Evolutionary conservation across 2,888 invertebrate species (phyloP).

Genomic region (Pteria penguin): DNA sequence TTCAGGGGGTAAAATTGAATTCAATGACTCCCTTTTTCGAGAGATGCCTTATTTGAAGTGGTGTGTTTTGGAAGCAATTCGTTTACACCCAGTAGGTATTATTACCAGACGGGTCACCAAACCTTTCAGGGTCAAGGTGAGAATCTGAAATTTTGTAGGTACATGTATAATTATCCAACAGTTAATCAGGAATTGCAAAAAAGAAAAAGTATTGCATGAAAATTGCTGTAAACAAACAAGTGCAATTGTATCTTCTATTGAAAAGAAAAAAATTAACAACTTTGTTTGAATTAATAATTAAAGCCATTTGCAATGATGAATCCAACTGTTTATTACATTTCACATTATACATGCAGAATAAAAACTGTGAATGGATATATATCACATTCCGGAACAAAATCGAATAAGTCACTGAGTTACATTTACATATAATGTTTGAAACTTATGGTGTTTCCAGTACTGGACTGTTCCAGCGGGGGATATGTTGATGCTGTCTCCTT

Average conservation of each 20-base stretch:
- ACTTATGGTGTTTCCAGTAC: too few species aligned
- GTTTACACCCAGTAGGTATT: conserved; percentile 70
- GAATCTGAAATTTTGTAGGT: not conserved
- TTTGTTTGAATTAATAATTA: too few species aligned
- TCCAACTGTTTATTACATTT: too few species aligned
- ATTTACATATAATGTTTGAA: too few species aligned
- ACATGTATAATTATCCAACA: not conserved
- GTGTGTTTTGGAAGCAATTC: conserved; percentile 72
- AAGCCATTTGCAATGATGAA: too few species aligned
- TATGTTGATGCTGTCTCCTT: conserved; percentile 74
- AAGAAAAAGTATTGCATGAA: not conserved
- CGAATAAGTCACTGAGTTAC: too few species aligned
- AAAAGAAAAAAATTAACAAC: too few species aligned
- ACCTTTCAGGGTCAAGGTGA: conserved; percentile 64
- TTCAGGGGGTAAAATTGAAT: conserved; percentile 30
- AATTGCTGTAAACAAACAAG: too few species aligned
- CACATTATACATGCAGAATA: too few species aligned
- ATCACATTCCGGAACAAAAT: too few species aligned
- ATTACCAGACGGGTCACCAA: conserved; percentile 69
- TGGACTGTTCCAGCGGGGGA: conserved; percentile 68
- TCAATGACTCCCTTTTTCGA: conserved; percentile 60
- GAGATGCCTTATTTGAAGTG: conserved; percentile 64
- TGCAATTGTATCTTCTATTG: too few species aligned
- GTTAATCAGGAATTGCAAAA: not conserved
- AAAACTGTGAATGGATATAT: too few species aligned